A percentile compares a stretch with the other conserved stretches of the same genome.
phyloP scores from a whole-genome alignment of 2,113 vertebrate species.

The Sitta europaea region DNA sequence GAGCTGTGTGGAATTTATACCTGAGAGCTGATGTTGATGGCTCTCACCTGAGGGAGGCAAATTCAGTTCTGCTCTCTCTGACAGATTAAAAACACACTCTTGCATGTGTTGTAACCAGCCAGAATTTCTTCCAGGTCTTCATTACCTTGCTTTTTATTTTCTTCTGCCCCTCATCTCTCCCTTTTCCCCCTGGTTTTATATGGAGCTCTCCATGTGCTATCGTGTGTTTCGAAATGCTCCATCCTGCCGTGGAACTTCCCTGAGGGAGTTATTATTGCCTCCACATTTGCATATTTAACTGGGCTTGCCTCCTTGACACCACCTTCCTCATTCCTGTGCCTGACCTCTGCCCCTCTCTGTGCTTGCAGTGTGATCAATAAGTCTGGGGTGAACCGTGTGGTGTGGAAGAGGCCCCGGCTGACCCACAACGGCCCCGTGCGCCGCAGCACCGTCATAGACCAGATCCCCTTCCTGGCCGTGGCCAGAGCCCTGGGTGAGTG shows the following conservation, averaged over 20 bases:
- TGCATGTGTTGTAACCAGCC: not conserved
- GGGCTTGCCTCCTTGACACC: not conserved
- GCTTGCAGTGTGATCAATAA: conserved; percentile 91
- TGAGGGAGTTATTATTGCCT: not conserved
- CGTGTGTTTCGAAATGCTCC: not conserved
- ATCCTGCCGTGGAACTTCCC: not conserved
- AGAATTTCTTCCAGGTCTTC: not conserved
- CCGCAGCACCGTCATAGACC: conserved; percentile 93
- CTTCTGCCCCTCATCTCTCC: not conserved
- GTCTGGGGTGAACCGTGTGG: conserved; percentile 93
- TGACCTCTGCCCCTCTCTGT: not conserved
- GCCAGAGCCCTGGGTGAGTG: conserved; percentile 87
- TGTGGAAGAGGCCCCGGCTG: conserved; percentile 94
- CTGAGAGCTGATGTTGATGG: not conserved
- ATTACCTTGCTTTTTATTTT: not conserved
- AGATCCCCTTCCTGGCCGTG: conserved; percentile 95
- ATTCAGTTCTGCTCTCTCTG: not conserved
- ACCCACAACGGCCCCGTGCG: conserved; percentile 92
- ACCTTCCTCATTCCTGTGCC: rapidly evolving
- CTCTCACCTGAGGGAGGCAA: not conserved
- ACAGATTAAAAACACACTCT: not conserved
- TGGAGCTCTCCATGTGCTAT: not conserved
- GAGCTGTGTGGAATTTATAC: not conserved
- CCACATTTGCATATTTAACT: not conserved
- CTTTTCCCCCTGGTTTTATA: not conserved